phyloP scores from a whole-genome alignment of 2,888 invertebrate species.

The Pterostichus madidus region DNA sequence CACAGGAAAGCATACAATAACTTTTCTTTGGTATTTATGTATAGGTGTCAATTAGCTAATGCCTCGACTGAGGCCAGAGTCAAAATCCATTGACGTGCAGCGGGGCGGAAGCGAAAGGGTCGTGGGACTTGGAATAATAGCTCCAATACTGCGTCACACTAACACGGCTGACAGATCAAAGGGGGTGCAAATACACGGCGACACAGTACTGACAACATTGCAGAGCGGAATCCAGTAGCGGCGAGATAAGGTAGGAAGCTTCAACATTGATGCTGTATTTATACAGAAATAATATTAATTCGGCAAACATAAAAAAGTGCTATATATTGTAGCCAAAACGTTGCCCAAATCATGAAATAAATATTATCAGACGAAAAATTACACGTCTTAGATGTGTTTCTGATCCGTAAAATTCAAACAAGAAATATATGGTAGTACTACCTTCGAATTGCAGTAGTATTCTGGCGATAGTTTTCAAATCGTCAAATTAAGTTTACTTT shows the following conservation, averaged over 20 bases:
- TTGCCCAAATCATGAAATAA: too few relatives aligned
- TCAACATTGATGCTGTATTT: too few relatives aligned
- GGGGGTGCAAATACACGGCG: conserved; percentile 56
- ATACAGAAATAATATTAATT: too few relatives aligned
- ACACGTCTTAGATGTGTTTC: too few relatives aligned
- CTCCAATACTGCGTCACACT: conserved; percentile 12
- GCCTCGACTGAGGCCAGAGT: conserved; percentile 8
- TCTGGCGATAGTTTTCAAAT: too few relatives aligned
- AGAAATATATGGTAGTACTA: too few relatives aligned
- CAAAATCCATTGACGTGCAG: conserved; percentile 63
- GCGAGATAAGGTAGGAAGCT: background rate
- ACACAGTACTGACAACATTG: background rate
- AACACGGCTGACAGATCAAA: conserved; percentile 64
- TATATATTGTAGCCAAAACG: too few relatives aligned
- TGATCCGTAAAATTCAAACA: too few relatives aligned
- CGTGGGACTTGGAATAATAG: conserved; percentile 64
- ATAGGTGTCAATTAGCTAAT: conserved; percentile 67
- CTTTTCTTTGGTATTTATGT: conserved; percentile 49
- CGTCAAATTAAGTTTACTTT: too few relatives aligned
- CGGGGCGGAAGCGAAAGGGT: conserved; percentile 56
- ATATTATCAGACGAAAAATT: too few relatives aligned
- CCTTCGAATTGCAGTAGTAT: too few relatives aligned
- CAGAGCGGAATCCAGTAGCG: background rate
- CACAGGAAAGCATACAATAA: background rate
- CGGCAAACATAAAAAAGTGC: too few relatives aligned